phyloP scores from a whole-genome alignment of 2,888 invertebrate species.

The Lamproptera curius region DNA sequence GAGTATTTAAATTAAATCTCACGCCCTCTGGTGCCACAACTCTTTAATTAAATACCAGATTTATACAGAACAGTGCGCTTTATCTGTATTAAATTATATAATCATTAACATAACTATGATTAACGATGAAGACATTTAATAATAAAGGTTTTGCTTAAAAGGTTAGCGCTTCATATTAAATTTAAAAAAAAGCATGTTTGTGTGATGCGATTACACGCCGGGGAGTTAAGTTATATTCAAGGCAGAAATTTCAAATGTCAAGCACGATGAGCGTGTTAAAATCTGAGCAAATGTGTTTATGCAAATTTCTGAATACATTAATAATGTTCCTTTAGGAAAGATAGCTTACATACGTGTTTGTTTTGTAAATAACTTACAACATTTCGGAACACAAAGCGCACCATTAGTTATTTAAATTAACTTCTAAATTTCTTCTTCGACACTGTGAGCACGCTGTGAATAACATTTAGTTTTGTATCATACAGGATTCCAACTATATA shows the following conservation, averaged over 20 bases:
- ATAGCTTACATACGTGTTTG: slow-evolving; percentile 39
- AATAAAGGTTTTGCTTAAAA: too few relatives aligned
- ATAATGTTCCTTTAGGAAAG: slow-evolving; percentile 37
- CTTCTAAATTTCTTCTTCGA: slow-evolving; percentile 9
- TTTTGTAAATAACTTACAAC: slow-evolving; percentile 46
- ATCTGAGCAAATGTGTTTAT: slow-evolving; percentile 71
- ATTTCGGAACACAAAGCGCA: slow-evolving; percentile 23
- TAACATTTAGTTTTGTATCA: neutral
- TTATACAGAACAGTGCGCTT: too few relatives aligned
- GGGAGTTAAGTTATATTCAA: slow-evolving; percentile 41
- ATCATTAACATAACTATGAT: too few relatives aligned
- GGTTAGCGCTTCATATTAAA: too few relatives aligned
- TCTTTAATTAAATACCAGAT: too few relatives aligned
- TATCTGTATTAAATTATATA: too few relatives aligned
- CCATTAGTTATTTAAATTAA: slow-evolving; percentile 20
- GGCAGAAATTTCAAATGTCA: slow-evolving; percentile 66
- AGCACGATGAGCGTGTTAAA: slow-evolving; percentile 62
- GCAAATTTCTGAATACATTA: slow-evolving; percentile 72
- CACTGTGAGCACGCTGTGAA: neutral
- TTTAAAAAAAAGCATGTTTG: too few relatives aligned
- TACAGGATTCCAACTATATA: too few relatives aligned
- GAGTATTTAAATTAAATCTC: too few relatives aligned
- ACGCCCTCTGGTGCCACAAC: too few relatives aligned
- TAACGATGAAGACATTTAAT: too few relatives aligned
- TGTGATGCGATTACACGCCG: slow-evolving; percentile 3